These are phyloP conservation scores for Eledona agricola DNA, from an alignment of 2,888 invertebrate genomes.

Conservation along the genomic window DNA sequence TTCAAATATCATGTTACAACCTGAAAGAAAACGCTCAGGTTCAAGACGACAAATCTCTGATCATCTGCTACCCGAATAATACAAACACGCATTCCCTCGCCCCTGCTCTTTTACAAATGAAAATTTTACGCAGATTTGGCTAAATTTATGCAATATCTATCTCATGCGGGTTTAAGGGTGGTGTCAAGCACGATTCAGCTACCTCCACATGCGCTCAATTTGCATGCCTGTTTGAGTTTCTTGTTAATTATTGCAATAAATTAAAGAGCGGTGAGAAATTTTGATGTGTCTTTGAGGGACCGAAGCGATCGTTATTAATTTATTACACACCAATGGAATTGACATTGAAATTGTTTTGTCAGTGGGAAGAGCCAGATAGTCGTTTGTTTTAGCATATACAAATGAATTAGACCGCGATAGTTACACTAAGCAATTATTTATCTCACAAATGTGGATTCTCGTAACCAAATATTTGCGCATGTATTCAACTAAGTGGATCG, in stretches of 20 bases:
- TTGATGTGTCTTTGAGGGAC: conserved; percentile 9
- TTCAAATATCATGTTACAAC: conserved; percentile 37
- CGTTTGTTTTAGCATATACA: conserved; percentile 7
- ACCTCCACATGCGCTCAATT: conserved; percentile 1
- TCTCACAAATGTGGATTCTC: conserved; percentile 10
- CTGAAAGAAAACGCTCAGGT: conserved; percentile 16
- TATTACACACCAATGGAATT: neutral
- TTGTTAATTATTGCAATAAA: no score
- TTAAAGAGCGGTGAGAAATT: no score
- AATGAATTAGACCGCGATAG: conserved; percentile 13
- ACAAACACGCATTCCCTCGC: no score
- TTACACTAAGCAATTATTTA: conserved; percentile 21
- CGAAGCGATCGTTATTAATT: conserved; percentile 1
- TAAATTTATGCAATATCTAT: conserved; percentile 22
- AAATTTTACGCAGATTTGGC: conserved; percentile 8
- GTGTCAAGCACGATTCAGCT: conserved; percentile 12
- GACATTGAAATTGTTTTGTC: conserved; percentile 3
- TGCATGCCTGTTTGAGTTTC: no score
- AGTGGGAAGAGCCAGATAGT: conserved; percentile 1
- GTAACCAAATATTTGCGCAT: conserved; percentile 14
- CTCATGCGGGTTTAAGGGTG: conserved; percentile 7
- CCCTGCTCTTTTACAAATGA: conserved; percentile 15
- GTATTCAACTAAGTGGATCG: conserved; percentile 1
- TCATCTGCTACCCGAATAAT: no score
- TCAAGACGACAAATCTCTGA: conserved; percentile 12